phyloP scores from a whole-genome alignment of 2,797 vertebrate genomes.

The Macropodus opercularis region DNA sequence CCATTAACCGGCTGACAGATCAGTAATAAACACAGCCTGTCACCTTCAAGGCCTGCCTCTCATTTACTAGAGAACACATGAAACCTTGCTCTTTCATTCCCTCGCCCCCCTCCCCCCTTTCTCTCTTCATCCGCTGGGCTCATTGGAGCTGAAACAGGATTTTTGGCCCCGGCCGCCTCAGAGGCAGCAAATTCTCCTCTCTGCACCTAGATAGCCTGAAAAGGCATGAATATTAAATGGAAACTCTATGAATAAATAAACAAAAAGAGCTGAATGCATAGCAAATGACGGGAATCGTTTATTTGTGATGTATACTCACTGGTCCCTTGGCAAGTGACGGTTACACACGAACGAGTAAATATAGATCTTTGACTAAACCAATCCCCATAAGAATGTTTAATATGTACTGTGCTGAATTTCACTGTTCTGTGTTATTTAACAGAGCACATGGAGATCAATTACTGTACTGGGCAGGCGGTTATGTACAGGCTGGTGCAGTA shows the following conservation, averaged over 20 bases:
- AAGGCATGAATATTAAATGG: constrained; percentile 87
- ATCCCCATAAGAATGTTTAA: constrained; percentile 46
- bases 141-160: constrained; percentile 84
- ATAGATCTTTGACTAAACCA: constrained; percentile 53
- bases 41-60: constrained; percentile 85
- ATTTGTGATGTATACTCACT: constrained; percentile 45
- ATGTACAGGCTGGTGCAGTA: background rate
- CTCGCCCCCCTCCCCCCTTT: constrained; percentile 51
- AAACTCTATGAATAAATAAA: constrained; percentile 86
- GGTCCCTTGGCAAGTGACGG: constrained; percentile 30
- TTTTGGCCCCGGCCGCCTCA: constrained; percentile 74
- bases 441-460: constrained; percentile 16
- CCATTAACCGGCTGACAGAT: constrained; percentile 87
- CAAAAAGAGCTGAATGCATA: constrained; percentile 49
- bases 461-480: background rate
- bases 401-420: constrained; percentile 43
- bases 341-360: constrained; percentile 58
- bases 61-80: constrained; percentile 84
- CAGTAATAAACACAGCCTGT: constrained; percentile 88
- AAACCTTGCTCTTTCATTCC: constrained; percentile 62
- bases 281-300: constrained; percentile 59
- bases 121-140: constrained; percentile 74
- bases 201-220: constrained; percentile 80
- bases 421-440: constrained; percentile 26
- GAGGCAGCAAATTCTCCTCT: constrained; percentile 79